phyloP scores from a whole-genome alignment of 2,888 invertebrate genomes.

The Euzophera pinguis region DNA sequence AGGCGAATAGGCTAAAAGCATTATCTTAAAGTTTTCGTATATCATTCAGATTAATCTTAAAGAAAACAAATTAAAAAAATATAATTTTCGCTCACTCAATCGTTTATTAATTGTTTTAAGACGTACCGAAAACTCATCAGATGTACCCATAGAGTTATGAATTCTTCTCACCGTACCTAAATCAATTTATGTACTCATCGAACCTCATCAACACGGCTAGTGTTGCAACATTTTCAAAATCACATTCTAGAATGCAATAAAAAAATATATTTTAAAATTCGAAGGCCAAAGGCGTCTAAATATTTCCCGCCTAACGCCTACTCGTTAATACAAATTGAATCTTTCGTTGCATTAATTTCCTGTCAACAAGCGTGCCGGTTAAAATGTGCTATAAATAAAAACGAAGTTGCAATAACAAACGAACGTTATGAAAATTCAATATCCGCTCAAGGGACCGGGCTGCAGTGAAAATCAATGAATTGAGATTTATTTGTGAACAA shows the following conservation, averaged over 20 bases:
- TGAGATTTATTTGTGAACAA: conserved; percentile 41
- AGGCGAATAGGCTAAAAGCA: too few relatives aligned
- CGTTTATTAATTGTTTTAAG: not conserved
- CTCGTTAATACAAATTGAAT: conserved; percentile 53
- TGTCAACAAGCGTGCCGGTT: conserved; percentile 56
- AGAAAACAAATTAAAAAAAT: too few relatives aligned
- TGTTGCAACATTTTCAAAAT: too few relatives aligned
- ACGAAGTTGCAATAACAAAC: conserved; percentile 57
- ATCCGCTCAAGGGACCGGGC: conserved; percentile 56
- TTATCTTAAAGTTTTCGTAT: too few relatives aligned
- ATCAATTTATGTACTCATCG: too few relatives aligned
- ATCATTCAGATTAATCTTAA: too few relatives aligned
- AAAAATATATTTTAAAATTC: not conserved
- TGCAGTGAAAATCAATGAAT: conserved; percentile 56
- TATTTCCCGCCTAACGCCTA: conserved; percentile 20
- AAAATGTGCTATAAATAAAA: conserved; percentile 62
- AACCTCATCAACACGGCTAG: too few relatives aligned
- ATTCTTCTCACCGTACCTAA: too few relatives aligned
- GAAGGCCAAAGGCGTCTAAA: conserved; percentile 7
- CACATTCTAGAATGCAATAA: too few relatives aligned
- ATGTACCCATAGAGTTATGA: too few relatives aligned
- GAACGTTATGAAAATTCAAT: conserved; percentile 75
- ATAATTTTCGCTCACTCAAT: not conserved
- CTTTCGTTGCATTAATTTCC: conserved; percentile 70
- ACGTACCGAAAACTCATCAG: too few relatives aligned